A percentile compares a stretch with the other conserved stretches of the same genome.
Evolutionary conservation across 2,113 vertebrate species (phyloP).

Genomic region (Ceyx cyanopectus): DNA sequence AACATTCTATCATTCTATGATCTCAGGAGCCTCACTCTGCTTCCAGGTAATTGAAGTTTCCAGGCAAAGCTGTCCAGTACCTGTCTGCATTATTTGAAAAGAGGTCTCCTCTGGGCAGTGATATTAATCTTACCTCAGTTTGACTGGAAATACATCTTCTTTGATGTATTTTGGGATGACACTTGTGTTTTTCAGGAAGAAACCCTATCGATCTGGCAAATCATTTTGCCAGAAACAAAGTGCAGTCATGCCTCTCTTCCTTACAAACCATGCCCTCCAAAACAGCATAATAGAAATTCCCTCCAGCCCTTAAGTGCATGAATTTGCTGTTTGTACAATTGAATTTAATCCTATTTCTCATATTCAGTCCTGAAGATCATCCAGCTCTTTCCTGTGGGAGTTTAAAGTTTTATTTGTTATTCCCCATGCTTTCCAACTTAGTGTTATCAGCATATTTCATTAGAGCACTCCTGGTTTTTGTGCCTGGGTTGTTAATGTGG

Average conservation of each 20-base stretch:
- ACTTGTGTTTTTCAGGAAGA: constrained; percentile 38
- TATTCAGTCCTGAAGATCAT: neutral
- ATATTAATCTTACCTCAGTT: constrained; percentile 24
- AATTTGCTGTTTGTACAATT: constrained; percentile 11
- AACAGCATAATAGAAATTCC: neutral
- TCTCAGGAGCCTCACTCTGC: neutral
- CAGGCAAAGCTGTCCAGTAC: neutral
- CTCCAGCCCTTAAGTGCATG: constrained; percentile 38
- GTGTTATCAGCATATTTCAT: neutral
- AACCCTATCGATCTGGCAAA: constrained; percentile 32
- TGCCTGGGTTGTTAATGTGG: neutral
- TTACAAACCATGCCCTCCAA: neutral
- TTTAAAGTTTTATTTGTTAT: neutral
- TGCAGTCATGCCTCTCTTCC: neutral
- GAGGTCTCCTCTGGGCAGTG: constrained; percentile 9
- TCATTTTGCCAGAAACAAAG: constrained; percentile 31
- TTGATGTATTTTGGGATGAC: constrained; percentile 14
- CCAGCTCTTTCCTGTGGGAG: neutral
- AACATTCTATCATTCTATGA: too few relatives aligned
- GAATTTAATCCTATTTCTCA: constrained; percentile 14
- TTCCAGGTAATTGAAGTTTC: neutral
- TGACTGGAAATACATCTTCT: constrained; percentile 26
- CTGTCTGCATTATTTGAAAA: neutral
- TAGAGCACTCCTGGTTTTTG: neutral
- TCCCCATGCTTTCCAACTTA: neutral